Conservation (phyloP, 2,797 vertebrate species). For the Apodemus agrarius region DNA sequence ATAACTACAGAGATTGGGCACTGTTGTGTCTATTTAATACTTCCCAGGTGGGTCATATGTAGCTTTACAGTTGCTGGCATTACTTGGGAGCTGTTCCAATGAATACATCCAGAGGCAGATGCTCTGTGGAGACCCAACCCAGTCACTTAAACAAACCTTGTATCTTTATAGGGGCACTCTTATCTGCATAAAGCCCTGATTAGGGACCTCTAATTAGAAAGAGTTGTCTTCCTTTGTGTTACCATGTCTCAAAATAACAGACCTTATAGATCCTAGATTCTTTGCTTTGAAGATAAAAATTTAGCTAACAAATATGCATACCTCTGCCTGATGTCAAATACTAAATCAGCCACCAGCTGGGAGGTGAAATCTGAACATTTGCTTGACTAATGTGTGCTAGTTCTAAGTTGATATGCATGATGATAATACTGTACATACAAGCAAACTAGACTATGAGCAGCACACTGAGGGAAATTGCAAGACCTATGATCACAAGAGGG, state of each 20-base stretch:
- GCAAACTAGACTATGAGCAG: not conserved
- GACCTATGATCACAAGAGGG: not conserved
- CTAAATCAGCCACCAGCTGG: not conserved
- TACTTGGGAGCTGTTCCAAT: not conserved
- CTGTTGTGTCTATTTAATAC: not conserved
- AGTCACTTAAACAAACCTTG: not conserved
- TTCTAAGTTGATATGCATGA: not conserved
- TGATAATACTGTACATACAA: not conserved
- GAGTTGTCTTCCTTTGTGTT: not conserved
- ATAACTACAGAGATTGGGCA: not conserved
- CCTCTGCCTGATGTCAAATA: not conserved
- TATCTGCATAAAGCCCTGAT: not conserved
- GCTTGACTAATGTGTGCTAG: not conserved
- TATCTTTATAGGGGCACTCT: not conserved
- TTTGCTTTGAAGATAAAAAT: conserved; percentile 11
- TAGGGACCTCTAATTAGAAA: not conserved
- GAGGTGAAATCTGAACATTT: not conserved
- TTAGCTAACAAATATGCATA: not conserved
- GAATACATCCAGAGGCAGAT: not conserved
- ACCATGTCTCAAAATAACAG: not conserved
- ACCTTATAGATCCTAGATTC: not conserved
- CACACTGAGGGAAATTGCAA: not conserved
- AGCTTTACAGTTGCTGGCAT: not conserved
- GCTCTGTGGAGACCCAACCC: not conserved
- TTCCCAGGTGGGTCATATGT: not conserved